Evolutionary conservation across 2,797 vertebrate species (phyloP), one percentile per base, ranked within the genome.

Genomic region (Discoglossus pictus): DNA sequence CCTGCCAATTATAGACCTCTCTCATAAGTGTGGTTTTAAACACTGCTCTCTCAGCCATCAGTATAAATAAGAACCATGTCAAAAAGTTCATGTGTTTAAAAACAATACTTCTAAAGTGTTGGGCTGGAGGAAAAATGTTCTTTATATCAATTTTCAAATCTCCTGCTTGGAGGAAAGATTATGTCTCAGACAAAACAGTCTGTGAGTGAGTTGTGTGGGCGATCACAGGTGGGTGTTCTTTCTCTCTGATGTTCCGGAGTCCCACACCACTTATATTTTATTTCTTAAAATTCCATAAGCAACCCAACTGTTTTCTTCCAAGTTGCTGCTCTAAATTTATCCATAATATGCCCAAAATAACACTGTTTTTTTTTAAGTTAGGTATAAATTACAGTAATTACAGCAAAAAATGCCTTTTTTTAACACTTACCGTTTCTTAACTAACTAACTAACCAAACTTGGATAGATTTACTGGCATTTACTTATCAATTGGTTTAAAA

Each of bases 111-210:
- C 39, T 58, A 61, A 61, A 35, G 48, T 38, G 48, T 61, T 61
- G 47, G 54, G 65, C 48, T 24, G 58, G 40, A 39, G 48, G 52
- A 18, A 53, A 21, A 40, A 58, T 60, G 68, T 35, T 43, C 60
- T 58, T 71, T 71, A 71, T 63, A 71, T 71, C 52, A 44, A 59
- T 64, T 71, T 59, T 56, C 60, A 71, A 34, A 71, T 71, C 68
- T 70, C 44, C 53, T 18, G 68, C 59, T 63, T 10, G 43, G 35
- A 50, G 68, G 52, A 70, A 61, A 70, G 59, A 58, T 71, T 64
- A 43, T 47, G 53, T 71, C 68, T 52, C 53, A 64, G 60, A 71
- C 68, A 63, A 56, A 71, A 71, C 68, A 71, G 60, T 71, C 60
- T 71, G 61, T 38, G 44, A 58, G 52, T 15, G 52, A 18, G 52